Conservation (phyloP, 2,888 invertebrate species). For the Halictus ligatus region DNA sequence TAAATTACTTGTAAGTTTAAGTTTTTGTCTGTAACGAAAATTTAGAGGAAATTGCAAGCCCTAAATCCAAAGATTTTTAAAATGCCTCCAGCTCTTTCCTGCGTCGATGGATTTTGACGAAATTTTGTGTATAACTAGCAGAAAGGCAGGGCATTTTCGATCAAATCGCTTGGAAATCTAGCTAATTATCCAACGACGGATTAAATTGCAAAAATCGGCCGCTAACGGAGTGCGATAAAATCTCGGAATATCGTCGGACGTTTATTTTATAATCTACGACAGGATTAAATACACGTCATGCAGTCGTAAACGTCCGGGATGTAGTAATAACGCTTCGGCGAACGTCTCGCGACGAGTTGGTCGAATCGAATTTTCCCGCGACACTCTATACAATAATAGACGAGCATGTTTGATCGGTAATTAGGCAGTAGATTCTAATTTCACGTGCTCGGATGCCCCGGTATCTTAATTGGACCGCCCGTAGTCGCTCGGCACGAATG, state of each 20-base stretch:
- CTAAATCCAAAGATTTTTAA: too few relatives aligned
- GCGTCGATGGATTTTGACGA: too few relatives aligned
- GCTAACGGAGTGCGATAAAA: background rate
- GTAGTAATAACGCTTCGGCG: background rate
- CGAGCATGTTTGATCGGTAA: background rate
- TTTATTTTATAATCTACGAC: background rate
- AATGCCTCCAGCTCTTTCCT: too few relatives aligned
- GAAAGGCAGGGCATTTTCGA: too few relatives aligned
- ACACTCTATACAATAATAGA: background rate
- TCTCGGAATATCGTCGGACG: background rate
- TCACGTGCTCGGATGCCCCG: background rate
- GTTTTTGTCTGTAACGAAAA: too few relatives aligned
- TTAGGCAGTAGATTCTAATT: constrained; percentile 1
- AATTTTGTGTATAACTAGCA: too few relatives aligned
- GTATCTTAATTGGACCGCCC: constrained; percentile 11
- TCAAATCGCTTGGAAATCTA: background rate
- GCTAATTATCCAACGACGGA: background rate
- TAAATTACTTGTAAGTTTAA: too few relatives aligned
- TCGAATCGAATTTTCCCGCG: background rate
- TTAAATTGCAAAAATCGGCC: too few relatives aligned
- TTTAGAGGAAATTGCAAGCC: too few relatives aligned
- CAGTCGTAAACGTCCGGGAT: background rate
- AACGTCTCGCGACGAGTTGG: background rate
- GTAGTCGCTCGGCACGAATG: background rate
- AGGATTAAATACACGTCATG: background rate